These are phyloP conservation scores for Smittia sp. DNA, from an alignment of 2,888 invertebrate genomes.

Conservation along the genomic window DNA sequence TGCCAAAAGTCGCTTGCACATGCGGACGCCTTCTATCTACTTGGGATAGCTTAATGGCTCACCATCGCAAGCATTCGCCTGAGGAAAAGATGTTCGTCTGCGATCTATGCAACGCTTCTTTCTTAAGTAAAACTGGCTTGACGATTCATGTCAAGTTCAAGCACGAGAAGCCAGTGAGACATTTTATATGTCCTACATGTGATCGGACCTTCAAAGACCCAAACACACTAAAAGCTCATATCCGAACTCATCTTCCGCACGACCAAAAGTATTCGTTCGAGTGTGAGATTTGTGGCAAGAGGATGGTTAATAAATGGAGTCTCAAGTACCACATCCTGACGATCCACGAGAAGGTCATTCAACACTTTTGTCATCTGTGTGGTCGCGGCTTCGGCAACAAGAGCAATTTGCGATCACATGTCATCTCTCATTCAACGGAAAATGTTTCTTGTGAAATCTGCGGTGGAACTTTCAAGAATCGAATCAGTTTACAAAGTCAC, in stretches of 20 bases:
- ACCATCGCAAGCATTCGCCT: slow-evolving; percentile 14
- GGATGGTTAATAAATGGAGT: slow-evolving; percentile 10
- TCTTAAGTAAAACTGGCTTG: slow-evolving; percentile 9
- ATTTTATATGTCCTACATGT: slow-evolving; percentile 4
- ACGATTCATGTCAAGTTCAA: slow-evolving; percentile 36
- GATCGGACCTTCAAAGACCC: background rate
- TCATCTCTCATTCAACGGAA: slow-evolving; percentile 23
- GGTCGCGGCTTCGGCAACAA: background rate
- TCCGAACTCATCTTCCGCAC: background rate
- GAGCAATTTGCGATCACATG: slow-evolving; percentile 23
- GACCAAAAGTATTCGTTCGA: background rate
- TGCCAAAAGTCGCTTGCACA: slow-evolving; percentile 21
- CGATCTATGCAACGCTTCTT: background rate
- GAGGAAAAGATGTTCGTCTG: background rate
- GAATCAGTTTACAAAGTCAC: slow-evolving; percentile 22
- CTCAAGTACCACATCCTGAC: slow-evolving; percentile 6
- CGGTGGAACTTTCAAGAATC: slow-evolving; percentile 13
- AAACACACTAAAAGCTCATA: background rate
- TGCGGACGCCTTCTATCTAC: slow-evolving; percentile 29
- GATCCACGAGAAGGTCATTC: slow-evolving; percentile 5
- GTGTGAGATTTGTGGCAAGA: background rate
- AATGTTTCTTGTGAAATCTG: slow-evolving; percentile 17
- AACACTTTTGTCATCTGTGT: slow-evolving; percentile 19
- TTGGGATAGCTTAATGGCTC: slow-evolving; percentile 23
- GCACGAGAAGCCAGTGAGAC: background rate